Evolutionary conservation across 2,113 vertebrate genomes (phyloP), one percentile per base, ranked within the genome.

Genomic region (Ageneiosus marmoratus): DNA sequence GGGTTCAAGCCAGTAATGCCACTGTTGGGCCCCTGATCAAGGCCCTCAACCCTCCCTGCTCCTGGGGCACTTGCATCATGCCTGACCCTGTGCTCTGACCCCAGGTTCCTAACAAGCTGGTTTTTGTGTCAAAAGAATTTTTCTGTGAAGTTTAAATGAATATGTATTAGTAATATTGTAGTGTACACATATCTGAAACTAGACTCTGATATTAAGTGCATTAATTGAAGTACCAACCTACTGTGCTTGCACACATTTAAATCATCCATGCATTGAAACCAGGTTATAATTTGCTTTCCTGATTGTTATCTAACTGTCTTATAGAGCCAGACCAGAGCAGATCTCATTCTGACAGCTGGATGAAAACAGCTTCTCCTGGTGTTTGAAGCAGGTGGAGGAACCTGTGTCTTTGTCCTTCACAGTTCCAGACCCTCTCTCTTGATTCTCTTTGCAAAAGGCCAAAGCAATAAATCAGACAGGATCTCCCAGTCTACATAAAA

Each of bases 381-480:
- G 22, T 53, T 80, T 4, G 8, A 56, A 41, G 29, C 60, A 80
- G 65, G 44, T 48, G 5, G 34, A 46, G 60, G 10, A 20, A 53
- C 41, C 18, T 62, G 41, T 50, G 13, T 75, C 75, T 48, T 1
- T 63, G n/a, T 81, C 58, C 18, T 24, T 55, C 27, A 78, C 15
- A 27, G n/a, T 29, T 37, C 37, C n/a, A 29, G 58, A 62, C 58
- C 29, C 34, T 67, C 69, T 74, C 62, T 79, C 16, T 27, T 8
- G 27, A 18, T 48, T 32, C 44, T 75, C 41, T 69, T 50, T 79
- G 56, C 18, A 80, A 77, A 27, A 77, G 48, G 62, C 32, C 58
- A 80, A 76, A 80, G 60, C 51, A 81, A 77, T 77, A 70, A 85
- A 81, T 46, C 78, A 81, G 72, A 67, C 77, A 46, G 11, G 69